phyloP scores from a whole-genome alignment of 2,797 vertebrate genomes.

The Xiphophorus birchmanni region DNA sequence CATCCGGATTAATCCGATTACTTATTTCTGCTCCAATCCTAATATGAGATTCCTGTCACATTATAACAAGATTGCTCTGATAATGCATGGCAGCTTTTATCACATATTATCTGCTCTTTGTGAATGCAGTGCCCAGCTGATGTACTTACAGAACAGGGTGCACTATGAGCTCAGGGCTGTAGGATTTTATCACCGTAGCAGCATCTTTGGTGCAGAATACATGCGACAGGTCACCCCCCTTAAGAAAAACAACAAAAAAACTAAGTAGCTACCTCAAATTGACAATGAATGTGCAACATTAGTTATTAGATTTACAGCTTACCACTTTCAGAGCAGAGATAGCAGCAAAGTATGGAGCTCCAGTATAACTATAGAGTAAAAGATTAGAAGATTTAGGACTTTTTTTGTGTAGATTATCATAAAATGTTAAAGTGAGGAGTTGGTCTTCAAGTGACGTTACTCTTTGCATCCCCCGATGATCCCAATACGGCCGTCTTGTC shows the following conservation, averaged over 20 bases:
- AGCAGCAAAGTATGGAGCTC: conserved; percentile 97
- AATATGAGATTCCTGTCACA: background rate
- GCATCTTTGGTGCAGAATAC: conserved; percentile 98
- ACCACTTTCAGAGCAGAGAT: conserved; percentile 98
- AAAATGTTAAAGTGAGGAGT: background rate
- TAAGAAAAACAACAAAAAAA: conserved; percentile 22
- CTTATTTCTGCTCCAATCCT: background rate
- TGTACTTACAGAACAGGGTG: conserved; percentile 96
- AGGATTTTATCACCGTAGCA: conserved; percentile 95
- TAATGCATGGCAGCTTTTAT: background rate
- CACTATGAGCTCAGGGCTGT: conserved; percentile 98
- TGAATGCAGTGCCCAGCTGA: background rate
- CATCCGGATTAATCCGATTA: too few species aligned
- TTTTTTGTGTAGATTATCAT: background rate
- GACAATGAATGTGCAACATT: background rate
- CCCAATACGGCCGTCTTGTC: conserved; percentile 94
- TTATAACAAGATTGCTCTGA: background rate
- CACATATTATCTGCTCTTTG: background rate
- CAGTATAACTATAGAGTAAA: conserved; percentile 88
- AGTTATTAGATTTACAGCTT: conserved; percentile 39
- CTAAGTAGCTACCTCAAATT: background rate
- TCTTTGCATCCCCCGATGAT: conserved; percentile 95
- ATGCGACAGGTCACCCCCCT: conserved; percentile 97
- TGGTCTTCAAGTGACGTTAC: conserved; percentile 79
- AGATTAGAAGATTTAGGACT: conserved; percentile 12